Conservation (phyloP, 2,797 vertebrate genomes). For the Gambelia wislizenii region DNA sequence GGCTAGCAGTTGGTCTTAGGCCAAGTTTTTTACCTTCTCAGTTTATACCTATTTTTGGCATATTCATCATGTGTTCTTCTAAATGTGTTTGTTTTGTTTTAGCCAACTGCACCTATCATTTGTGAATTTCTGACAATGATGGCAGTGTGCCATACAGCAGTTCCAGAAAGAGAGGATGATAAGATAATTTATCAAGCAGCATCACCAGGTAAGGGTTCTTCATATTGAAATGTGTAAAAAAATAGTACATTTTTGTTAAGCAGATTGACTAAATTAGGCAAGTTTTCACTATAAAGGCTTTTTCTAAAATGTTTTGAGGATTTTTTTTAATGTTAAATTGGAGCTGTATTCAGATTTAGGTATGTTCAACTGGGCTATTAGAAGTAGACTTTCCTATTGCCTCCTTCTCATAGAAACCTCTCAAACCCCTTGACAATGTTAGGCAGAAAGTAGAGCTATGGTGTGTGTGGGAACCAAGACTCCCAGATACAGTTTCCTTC, state of each 20-base stretch:
- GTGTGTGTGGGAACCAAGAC: background rate
- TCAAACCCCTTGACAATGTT: background rate
- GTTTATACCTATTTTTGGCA: background rate
- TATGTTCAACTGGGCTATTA: background rate
- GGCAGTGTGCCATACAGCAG: slow-evolving; percentile 98
- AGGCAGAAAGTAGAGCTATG: background rate
- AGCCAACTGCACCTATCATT: slow-evolving; percentile 96
- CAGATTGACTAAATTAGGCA: background rate
- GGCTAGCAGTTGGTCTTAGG: too few relatives aligned
- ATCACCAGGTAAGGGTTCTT: slow-evolving; percentile 89
- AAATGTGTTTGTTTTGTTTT: background rate
- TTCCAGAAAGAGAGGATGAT: slow-evolving; percentile 90
- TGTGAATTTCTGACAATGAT: slow-evolving; percentile 99
- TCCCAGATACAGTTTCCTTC: too few relatives aligned
- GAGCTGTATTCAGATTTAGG: background rate
- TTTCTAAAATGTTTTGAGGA: background rate
- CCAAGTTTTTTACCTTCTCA: background rate
- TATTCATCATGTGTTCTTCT: background rate
- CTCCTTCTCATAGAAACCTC: background rate
- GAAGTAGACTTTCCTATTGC: background rate
- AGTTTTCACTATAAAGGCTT: background rate
- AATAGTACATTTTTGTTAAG: background rate
- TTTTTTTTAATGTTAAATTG: background rate
- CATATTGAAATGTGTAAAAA: background rate
- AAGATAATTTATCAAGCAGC: slow-evolving; percentile 95